Base-by-base conservation (phyloP, 2,797 vertebrate species). In the Acrossocheilus wenchowensis region DNA sequence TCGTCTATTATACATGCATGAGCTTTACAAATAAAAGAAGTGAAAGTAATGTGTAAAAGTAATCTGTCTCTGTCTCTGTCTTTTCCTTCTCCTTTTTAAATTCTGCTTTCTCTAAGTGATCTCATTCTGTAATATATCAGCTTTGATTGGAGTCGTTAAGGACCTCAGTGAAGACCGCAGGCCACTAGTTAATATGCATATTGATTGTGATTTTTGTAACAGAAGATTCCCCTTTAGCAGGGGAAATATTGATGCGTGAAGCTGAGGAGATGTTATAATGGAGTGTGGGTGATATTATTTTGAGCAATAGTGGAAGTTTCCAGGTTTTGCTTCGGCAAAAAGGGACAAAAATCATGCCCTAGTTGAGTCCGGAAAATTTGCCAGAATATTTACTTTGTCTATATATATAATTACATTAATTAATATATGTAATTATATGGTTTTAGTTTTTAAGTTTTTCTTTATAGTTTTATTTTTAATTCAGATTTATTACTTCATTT, bases 261-360 rank as follows among this genome's bases (percentile, higher is more conserved):
- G 43, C 11, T n/a, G 39, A 21, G 12, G 4, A 50, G 12, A 75
- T 66, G 7, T 45, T 45, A n/a, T 8, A 60, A 11, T 17, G 8
- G 6, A 11, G 23, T 4, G 41, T 11, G 26, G 4, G 4, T 12
- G 19, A 34, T 15, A 23, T 36, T 77, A 75, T 77, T 66, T 77
- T n/a, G 75, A 50, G 83, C 36, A 78, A 45, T 45, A 17, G 9
- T 54, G 83, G 82, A 83, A 83, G 71, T 84, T 84, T 84, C 5
- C 19, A n/a, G 14, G 43, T 50, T 83, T 84, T 64, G 54, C 2
- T 83, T 73, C 0, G 4, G 52, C 15, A 21, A 43, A 4, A 60
- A 52, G 17, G 36, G 69, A 72, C 36, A 73, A 83, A 60, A 50
- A 12, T 4, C 6, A 52, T 68, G 43, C 26, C 21, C n/a, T 12